Evolutionary conservation across 2,113 vertebrate genomes (phyloP).

Genomic region (Calonectris borealis): DNA sequence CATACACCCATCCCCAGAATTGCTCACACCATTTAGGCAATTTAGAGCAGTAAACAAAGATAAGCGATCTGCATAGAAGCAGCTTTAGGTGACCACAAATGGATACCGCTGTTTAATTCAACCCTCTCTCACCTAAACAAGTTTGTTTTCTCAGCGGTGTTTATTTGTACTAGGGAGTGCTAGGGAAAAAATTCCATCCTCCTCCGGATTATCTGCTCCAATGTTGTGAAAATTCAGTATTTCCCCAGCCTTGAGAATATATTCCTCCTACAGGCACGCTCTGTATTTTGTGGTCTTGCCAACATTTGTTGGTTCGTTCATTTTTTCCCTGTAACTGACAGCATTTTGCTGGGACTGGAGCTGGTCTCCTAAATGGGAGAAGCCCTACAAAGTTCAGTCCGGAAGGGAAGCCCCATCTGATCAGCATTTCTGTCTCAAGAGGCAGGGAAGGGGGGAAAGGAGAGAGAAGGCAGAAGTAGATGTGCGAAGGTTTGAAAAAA

Average conservation of each 20-base stretch:
- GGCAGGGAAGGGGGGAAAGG: not conserved
- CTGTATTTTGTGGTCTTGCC: conserved; percentile 14
- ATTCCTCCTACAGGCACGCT: conserved; percentile 54
- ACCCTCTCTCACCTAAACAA: conserved; percentile 53
- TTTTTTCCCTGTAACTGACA: not conserved
- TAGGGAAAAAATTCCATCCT: conserved; percentile 37
- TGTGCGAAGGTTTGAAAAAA: not conserved
- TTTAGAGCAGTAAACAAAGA: conserved; percentile 60
- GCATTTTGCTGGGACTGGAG: not conserved
- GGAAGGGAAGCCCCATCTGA: not conserved
- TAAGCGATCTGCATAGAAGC: conserved; percentile 52
- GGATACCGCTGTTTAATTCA: conserved; percentile 53
- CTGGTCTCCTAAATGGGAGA: not conserved
- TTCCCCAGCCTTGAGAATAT: conserved; percentile 52
- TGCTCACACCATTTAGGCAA: conserved; percentile 55
- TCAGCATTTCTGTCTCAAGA: not conserved
- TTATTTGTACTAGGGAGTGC: conserved; percentile 60
- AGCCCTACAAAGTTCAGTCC: not conserved
- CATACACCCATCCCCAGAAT: conserved; percentile 47
- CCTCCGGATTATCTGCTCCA: conserved; percentile 46
- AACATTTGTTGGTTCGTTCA: not conserved
- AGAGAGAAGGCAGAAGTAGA: not conserved
- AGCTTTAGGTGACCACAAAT: conserved; percentile 62
- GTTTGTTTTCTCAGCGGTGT: conserved; percentile 52
- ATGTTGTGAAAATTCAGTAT: conserved; percentile 59